These are phyloP conservation scores for Montipora cactus DNA, from an alignment of 64 coral and sea anemone species.

Conservation along the genomic window DNA sequence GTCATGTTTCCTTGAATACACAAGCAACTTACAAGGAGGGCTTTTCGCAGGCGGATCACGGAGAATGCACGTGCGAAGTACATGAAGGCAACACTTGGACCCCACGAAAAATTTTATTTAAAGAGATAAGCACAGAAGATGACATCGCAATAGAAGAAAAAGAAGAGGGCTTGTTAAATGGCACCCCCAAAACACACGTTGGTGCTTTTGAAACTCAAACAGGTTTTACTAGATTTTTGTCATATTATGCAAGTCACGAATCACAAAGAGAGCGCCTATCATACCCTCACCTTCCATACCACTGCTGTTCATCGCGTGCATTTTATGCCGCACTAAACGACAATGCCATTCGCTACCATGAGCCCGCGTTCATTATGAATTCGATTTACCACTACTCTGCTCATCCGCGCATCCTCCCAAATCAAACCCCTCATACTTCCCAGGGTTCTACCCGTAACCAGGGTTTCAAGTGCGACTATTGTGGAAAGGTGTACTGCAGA, in stretches of 20 bases:
- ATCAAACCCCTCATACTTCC: background rate
- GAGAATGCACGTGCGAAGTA: conserved; percentile 13
- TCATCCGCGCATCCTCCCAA: conserved; percentile 8
- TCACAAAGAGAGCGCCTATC: background rate
- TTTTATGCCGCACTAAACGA: background rate
- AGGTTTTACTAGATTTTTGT: background rate
- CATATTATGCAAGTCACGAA: background rate
- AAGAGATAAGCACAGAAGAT: background rate
- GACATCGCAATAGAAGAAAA: background rate
- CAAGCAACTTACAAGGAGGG: background rate
- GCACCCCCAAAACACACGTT: background rate
- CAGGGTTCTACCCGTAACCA: conserved; percentile 32
- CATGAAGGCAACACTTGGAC: background rate
- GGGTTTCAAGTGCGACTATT: conserved; percentile 96
- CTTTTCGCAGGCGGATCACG: background rate
- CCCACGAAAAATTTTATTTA: background rate
- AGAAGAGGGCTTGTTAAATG: background rate
- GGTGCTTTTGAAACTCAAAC: background rate
- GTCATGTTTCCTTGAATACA: background rate
- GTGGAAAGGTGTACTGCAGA: conserved; percentile 95
- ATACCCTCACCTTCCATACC: background rate
- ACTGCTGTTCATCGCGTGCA: background rate
- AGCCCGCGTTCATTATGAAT: conserved; percentile 7
- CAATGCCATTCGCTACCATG: background rate
- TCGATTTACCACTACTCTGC: background rate